Evolutionary conservation across 2,113 vertebrate species (phyloP).

Genomic region (Dinomys branickii): DNA sequence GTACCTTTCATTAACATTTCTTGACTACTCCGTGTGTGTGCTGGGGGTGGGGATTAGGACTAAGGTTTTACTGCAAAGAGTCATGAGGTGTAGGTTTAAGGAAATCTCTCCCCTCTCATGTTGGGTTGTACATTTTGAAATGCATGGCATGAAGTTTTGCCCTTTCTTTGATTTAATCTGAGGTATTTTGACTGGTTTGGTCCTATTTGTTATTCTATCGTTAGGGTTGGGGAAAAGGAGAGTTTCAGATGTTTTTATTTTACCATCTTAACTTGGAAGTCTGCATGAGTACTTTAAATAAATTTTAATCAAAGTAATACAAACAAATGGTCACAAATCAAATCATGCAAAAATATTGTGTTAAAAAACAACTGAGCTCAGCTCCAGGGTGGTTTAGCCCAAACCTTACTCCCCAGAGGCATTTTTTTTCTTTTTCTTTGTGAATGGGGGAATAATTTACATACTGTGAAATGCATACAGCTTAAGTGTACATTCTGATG

Average conservation of each 20-base stretch:
- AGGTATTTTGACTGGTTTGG: slow-evolving; percentile 59
- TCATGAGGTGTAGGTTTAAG: not conserved
- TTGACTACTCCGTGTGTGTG: not conserved
- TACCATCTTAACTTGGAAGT: slow-evolving; percentile 69
- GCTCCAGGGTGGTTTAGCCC: slow-evolving; percentile 16
- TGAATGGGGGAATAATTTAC: slow-evolving; percentile 36
- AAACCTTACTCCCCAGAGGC: not conserved
- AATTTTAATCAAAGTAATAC: slow-evolving; percentile 75
- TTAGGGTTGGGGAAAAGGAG: not conserved
- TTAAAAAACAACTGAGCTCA: slow-evolving; percentile 69
- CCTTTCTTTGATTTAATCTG: slow-evolving; percentile 37
- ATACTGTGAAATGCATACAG: slow-evolving; percentile 42
- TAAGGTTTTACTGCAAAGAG: slow-evolving; percentile 13
- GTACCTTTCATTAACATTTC: not conserved
- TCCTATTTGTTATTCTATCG: slow-evolving; percentile 66
- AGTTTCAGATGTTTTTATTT: slow-evolving; percentile 66
- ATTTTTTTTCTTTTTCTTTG: slow-evolving; percentile 30
- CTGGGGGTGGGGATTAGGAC: not conserved
- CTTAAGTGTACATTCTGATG: slow-evolving; percentile 15
- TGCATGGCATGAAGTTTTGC: slow-evolving; percentile 6
- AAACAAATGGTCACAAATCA: slow-evolving; percentile 77
- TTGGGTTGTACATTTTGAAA: slow-evolving; percentile 20
- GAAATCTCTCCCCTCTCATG: not conserved
- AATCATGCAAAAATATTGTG: slow-evolving; percentile 75
- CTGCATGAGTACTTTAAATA: slow-evolving; percentile 65